Conservation (phyloP, 2,113 vertebrate genomes). For the Okapia johnstoni region DNA sequence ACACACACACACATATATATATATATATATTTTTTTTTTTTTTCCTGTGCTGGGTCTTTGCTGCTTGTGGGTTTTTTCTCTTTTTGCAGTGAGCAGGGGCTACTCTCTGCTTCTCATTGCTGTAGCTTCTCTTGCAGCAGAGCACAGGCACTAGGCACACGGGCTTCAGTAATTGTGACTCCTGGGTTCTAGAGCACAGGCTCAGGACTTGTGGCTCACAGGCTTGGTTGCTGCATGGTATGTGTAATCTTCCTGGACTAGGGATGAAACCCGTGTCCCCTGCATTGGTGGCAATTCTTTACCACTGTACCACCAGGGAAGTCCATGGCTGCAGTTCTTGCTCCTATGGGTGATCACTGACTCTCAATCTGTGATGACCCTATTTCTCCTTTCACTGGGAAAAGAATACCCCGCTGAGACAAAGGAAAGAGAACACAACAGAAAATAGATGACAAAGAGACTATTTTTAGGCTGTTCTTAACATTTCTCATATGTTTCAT, state of each 20-base stretch:
- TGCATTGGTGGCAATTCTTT: neutral
- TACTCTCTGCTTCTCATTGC: neutral
- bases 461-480: conserved; percentile 71
- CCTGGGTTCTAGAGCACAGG: neutral
- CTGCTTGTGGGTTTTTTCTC: neutral
- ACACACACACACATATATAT: too few relatives aligned
- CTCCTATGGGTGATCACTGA: neutral
- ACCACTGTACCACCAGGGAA: neutral
- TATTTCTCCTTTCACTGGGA: neutral
- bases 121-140: neutral
- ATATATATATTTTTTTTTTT: neutral
- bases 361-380: neutral
- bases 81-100: rapidly evolving
- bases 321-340: neutral
- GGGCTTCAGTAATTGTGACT: neutral
- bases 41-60: rapidly evolving
- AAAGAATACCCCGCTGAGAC: neutral
- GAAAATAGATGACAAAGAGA: neutral
- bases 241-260: neutral
- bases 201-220: neutral
- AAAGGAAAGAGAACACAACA: neutral
- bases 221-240: neutral
- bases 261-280: rapidly evolving
- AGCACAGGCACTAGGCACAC: neutral
- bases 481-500: neutral